A percentile compares a stretch with the other conserved stretches of the same genome.
Evolutionary conservation across 2,888 invertebrate genomes (phyloP).

Genomic region (Barypeithes pellucidus): DNA sequence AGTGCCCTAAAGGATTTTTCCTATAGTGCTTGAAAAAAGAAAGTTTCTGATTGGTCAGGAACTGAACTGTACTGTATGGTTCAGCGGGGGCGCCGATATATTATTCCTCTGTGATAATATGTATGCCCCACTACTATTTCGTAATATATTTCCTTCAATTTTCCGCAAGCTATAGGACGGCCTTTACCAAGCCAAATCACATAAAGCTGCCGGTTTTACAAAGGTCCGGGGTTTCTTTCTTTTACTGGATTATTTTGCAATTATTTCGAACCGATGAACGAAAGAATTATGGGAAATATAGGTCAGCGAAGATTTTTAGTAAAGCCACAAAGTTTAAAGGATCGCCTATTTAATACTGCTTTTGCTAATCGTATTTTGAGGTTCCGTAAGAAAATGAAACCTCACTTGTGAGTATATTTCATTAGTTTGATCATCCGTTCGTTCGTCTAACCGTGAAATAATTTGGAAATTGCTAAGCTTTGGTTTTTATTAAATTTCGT

Average conservation of each 20-base stretch:
- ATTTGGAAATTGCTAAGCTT: no score
- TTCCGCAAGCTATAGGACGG: not conserved
- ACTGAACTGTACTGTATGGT: no score
- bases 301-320: conserved; percentile 4
- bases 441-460: no score
- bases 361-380: no score
- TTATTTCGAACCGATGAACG: conserved; percentile 6
- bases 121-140: not conserved
- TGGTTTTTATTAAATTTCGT: no score
- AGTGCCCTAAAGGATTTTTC: no score
- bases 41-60: no score
- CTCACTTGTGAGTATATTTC: no score
- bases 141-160: conserved; percentile 2
- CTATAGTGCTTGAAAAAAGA: no score
- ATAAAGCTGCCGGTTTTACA: conserved; percentile 10
- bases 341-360: not conserved
- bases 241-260: conserved; percentile 22
- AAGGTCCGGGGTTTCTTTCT: conserved; percentile 15
- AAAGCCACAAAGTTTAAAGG: not conserved
- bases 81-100: no score
- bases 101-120: not conserved
- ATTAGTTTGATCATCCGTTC: no score
- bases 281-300: conserved; percentile 12
- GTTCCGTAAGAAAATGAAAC: no score
- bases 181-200: conserved; percentile 4